Conservation (phyloP, 2,888 invertebrate species). For the Troides aeacus region DNA sequence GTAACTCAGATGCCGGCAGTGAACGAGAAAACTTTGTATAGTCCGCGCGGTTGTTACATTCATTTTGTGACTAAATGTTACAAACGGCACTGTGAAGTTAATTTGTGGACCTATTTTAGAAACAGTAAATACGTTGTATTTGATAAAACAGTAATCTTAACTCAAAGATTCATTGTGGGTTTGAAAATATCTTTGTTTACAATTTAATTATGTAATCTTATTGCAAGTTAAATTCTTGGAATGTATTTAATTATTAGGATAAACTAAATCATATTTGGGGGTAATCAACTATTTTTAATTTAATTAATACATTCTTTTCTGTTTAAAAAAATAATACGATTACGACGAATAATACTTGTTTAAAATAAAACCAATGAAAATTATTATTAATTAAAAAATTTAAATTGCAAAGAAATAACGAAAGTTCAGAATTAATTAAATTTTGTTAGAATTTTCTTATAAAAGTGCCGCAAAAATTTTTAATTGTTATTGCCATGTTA, state of each 20-base stretch:
- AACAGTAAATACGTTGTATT: background rate
- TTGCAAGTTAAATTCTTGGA: constrained; percentile 12
- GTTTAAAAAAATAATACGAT: too few species aligned
- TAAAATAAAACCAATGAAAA: background rate
- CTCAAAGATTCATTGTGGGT: background rate
- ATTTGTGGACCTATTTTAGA: constrained; percentile 7
- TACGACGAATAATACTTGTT: background rate
- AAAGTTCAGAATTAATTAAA: too few species aligned
- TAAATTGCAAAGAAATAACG: background rate
- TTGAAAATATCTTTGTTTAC: constrained; percentile 14
- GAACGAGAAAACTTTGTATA: background rate
- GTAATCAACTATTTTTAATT: background rate
- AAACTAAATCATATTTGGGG: background rate
- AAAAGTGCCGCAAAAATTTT: too few species aligned
- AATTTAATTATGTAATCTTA: constrained; percentile 24
- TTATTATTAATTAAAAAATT: background rate
- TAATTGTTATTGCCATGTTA: too few species aligned
- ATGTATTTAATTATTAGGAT: constrained; percentile 7
- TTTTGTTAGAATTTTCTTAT: too few species aligned
- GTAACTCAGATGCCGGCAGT: constrained; percentile 28
- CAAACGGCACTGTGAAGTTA: background rate
- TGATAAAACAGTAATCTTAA: background rate
- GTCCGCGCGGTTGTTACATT: constrained; percentile 10
- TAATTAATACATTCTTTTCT: background rate
- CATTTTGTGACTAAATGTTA: background rate